Conservation (phyloP, 2,888 invertebrate species). For the Arge pagana region DNA sequence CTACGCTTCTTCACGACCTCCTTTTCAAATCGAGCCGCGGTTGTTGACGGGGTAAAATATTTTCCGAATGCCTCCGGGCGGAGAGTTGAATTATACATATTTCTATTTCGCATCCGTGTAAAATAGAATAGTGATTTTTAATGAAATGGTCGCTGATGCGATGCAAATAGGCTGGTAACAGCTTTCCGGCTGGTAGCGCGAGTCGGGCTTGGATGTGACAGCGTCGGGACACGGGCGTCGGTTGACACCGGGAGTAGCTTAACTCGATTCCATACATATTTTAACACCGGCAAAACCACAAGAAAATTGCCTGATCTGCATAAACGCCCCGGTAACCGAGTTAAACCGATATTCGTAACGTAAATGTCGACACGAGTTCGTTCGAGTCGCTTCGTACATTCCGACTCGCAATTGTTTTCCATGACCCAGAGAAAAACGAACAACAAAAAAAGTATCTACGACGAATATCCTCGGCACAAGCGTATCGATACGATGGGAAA, state of each 20-base stretch:
- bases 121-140: slow-evolving; percentile 46
- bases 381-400: too few relatives aligned
- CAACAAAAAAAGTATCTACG: too few relatives aligned
- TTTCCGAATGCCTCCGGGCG: too few relatives aligned
- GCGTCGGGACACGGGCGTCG: slow-evolving; percentile 23
- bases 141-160: slow-evolving; percentile 50
- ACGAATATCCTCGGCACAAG: too few relatives aligned
- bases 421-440: too few relatives aligned
- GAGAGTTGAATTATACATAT: slow-evolving; percentile 19
- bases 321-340: slow-evolving; percentile 53
- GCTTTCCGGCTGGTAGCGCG: slow-evolving; percentile 47
- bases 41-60: too few relatives aligned
- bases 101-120: slow-evolving; percentile 23
- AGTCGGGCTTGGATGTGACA: slow-evolving; percentile 35
- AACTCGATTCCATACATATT: slow-evolving; percentile 58
- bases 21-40: too few relatives aligned
- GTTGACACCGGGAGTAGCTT: slow-evolving; percentile 43
- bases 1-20: too few relatives aligned
- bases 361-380: slow-evolving; percentile 13
- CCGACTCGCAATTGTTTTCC: too few relatives aligned
- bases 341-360: slow-evolving; percentile 36
- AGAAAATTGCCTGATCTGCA: slow-evolving; percentile 57
- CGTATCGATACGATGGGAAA: too few relatives aligned
- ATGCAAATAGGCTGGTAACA: slow-evolving; percentile 57
- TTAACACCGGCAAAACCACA: slow-evolving; percentile 55